Evolutionary conservation across 2,888 invertebrate species (phyloP), one percentile per base, ranked within the genome.

Genomic region (Trichogramma evanescens): DNA sequence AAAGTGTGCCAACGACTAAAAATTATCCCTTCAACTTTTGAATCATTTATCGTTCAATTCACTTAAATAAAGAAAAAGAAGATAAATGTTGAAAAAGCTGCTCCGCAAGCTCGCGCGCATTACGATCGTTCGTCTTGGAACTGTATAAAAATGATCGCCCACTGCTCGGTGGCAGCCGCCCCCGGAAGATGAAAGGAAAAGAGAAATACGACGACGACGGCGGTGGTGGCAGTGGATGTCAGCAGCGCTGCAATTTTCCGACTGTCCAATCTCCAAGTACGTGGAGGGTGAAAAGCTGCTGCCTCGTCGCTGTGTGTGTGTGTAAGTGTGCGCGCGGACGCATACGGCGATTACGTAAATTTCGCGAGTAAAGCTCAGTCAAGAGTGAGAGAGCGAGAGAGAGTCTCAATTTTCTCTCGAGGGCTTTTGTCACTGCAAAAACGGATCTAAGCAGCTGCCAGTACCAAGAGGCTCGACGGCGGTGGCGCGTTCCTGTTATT

Each of bases 401-500:
- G 61, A 59, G 61, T 50, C 59, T 63, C 63, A 59, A 63, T 65
- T 63, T 65, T 65, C 59, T 50, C 13, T 65, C 61, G 59, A 63
- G 63, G 59, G 55, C 63, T 65, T 65, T 61, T 61, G 56, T 62
- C 63, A 57, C 61, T 66, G 61, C 66, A 64, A 66, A 66, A 70
- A 26, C 26, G 70, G 70, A 74, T 56, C 59, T 57, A 3, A 8
- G n/a, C 45, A 60, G 68, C 75, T 76, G 77, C 75, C 77, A 76
- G 62, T 60, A 70, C 72, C 77, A 77, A 75, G 72, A 72, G 72
- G 72, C 26, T 26, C 26, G 26, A 26, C 26, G 26, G 26, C 26
- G 26, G n/a, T 9, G n/a, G n/a, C n/a, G n/a, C n/a, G 8, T 45
- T 73, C 71, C 71, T 70, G 76, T 76, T 76, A 78, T 78, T 78